A percentile compares a stretch with the other conserved stretches of the same genome.
phyloP scores from a whole-genome alignment of 2,888 invertebrate genomes.

The Dinocampus coccinellae region DNA sequence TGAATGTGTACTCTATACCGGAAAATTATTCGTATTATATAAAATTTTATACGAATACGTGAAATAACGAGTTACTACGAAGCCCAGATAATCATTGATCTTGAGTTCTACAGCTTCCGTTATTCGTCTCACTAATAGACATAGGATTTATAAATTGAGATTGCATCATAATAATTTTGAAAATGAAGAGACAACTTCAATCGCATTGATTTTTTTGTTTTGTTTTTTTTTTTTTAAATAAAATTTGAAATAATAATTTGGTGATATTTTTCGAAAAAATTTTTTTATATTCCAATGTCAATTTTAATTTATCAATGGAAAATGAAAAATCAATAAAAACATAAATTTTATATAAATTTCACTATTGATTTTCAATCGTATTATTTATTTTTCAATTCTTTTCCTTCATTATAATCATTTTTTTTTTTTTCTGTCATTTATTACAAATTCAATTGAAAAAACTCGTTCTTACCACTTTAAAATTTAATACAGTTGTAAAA shows the following conservation, averaged over 20 bases:
- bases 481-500: background rate
- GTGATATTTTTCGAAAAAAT: background rate
- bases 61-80: background rate
- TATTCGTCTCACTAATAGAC: background rate
- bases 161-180: constrained; percentile 11
- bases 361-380: too few relatives aligned
- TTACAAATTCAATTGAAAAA: background rate
- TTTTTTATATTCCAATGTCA: background rate
- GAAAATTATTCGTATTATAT: constrained; percentile 22
- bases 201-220: background rate
- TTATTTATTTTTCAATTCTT: too few relatives aligned
- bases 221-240: too few relatives aligned
- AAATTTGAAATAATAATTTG: too few relatives aligned
- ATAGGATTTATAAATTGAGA: background rate
- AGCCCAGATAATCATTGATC: background rate
- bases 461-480: background rate
- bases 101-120: background rate
- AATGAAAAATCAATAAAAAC: background rate
- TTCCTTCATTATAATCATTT: too few relatives aligned
- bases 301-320: background rate
- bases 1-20: constrained; percentile 8
- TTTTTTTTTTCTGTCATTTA: too few relatives aligned
- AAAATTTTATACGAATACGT: background rate
- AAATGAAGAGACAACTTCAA: background rate
- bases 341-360: too few relatives aligned